Percentiles rank a stretch among this genome's conserved stretches.
Conservation (phyloP, 2,113 vertebrate species). For the Sisor rabdophorus region DNA sequence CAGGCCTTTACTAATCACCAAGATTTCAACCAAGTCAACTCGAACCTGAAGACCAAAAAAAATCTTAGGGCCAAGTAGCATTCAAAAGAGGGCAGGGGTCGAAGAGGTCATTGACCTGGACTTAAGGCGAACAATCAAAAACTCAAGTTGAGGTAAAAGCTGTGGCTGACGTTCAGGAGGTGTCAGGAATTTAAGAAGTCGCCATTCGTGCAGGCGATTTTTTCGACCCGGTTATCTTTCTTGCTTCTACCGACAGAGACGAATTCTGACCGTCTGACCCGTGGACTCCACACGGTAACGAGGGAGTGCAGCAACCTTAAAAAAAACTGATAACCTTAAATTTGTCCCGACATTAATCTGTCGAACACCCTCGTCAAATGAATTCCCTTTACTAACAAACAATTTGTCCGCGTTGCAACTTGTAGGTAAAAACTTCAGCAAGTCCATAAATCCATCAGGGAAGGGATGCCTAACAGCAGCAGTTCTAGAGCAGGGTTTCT, state of each 20-base stretch:
- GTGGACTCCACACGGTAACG: not conserved
- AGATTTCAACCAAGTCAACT: too few species aligned
- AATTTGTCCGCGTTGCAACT: not conserved
- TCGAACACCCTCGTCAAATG: not conserved
- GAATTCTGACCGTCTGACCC: too few species aligned
- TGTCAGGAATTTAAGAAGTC: not conserved
- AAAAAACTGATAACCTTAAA: not conserved
- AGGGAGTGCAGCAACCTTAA: too few species aligned
- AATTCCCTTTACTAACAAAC: not conserved
- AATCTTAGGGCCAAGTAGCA: too few species aligned
- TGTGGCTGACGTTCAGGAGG: not conserved
- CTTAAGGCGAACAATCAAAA: not conserved
- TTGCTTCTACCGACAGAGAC: too few species aligned
- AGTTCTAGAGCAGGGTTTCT: not conserved
- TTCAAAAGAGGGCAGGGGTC: too few species aligned
- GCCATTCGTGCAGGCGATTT: too few species aligned
- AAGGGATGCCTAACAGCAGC: too few species aligned
- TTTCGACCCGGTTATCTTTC: too few species aligned
- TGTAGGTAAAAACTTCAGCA: not conserved
- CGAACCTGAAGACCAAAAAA: too few species aligned
- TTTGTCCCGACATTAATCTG: not conserved
- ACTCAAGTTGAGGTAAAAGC: not conserved
- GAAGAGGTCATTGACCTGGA: too few species aligned
- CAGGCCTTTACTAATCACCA: too few species aligned
- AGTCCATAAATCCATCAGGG: not conserved